phyloP scores from a whole-genome alignment of 2,797 vertebrate genomes.

The Gymnothorax reevesii region DNA sequence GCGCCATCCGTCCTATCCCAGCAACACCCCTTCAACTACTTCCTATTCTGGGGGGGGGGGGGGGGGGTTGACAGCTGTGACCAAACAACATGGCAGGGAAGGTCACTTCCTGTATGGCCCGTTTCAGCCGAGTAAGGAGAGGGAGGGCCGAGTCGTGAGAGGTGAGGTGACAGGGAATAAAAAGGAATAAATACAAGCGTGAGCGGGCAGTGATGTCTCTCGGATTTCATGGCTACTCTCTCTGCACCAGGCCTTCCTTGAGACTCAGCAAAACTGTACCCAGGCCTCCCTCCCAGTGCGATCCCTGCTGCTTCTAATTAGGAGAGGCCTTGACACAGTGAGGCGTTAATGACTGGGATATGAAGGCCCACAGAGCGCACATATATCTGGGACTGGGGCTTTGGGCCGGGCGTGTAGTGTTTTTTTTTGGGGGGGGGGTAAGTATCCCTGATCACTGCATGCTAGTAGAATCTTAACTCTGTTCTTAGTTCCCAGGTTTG shows the following conservation, averaged over 20 bases:
- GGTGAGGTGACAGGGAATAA: constrained; percentile 14
- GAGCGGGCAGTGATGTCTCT: constrained; percentile 29
- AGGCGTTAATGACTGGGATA: constrained; percentile 54
- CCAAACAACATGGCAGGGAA: not conserved
- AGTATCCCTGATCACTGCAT: constrained; percentile 55
- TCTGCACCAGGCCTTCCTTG: constrained; percentile 44
- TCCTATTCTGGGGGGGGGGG: not conserved
- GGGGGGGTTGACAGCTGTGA: not conserved
- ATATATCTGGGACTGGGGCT: not conserved
- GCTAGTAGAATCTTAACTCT: constrained; percentile 37
- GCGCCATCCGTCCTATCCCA: not conserved
- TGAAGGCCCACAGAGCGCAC: not conserved
- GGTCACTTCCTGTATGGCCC: not conserved
- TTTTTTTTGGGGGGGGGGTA: constrained; percentile 39
- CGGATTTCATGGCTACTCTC: constrained; percentile 38
- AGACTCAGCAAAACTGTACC: constrained; percentile 43
- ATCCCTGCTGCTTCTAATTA: constrained; percentile 59
- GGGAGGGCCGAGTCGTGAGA: not conserved
- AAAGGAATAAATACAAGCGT: constrained; percentile 36
- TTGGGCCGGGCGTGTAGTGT: constrained; percentile 21
- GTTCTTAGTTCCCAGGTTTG: constrained; percentile 25
- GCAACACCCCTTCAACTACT: not conserved
- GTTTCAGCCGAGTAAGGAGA: constrained; percentile 3
- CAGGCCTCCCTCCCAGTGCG: constrained; percentile 36
- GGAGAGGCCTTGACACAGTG: constrained; percentile 59